Percentiles rank a stretch among this genome's conserved stretches.
Evolutionary conservation across 1,140 invertebrate genomes (phyloP).

Genomic region (Caenorhabditis elegans): WBcel235 BX284602.5:3197001-3197500

Average conservation of each 20-base stretch:
- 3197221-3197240: neutral
- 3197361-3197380: neutral
- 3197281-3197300: neutral
- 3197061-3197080: neutral
- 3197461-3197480: too few relatives aligned
- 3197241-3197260: neutral
- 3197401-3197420: neutral
- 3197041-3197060: neutral
- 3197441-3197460: too few relatives aligned
- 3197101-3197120: too few relatives aligned
- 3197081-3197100: neutral
- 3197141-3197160: neutral
- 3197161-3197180: conserved; percentile 22
- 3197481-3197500: too few relatives aligned
- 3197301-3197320: too few relatives aligned
- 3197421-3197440: neutral
- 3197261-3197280: neutral
- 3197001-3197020: neutral
- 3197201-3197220: neutral
- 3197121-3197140: neutral
- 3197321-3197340: neutral
- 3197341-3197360: neutral
- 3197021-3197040: neutral
- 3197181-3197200: neutral
- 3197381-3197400: neutral